A percentile compares a stretch with the other conserved stretches of the same genome.
Evolutionary conservation across 2,797 vertebrate species (phyloP).

Genomic region (Takifugu rubripes): DNA sequence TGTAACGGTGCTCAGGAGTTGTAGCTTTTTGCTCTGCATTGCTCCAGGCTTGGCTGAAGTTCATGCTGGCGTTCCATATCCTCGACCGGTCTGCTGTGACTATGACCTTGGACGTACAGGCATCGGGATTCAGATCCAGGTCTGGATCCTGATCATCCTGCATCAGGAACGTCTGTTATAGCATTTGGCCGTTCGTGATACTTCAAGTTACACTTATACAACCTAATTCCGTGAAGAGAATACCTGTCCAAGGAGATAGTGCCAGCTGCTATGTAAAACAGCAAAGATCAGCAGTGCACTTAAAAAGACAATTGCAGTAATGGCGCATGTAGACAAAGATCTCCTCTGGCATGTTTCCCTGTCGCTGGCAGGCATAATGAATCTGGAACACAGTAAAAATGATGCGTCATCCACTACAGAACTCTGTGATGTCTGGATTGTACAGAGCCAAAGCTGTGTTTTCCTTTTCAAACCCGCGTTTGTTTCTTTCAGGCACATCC

Average conservation of each 20-base stretch:
- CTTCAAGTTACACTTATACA: background rate
- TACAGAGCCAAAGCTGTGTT: no score
- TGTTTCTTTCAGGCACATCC: conserved; percentile 27
- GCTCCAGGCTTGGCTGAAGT: conserved; percentile 27
- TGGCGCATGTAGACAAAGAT: background rate
- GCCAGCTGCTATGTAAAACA: conserved; percentile 15
- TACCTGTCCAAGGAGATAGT: background rate
- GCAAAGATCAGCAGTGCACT: conserved; percentile 19
- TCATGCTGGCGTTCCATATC: conserved; percentile 5
- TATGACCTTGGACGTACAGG: conserved; percentile 20
- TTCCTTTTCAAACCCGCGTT: no score
- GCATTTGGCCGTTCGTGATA: background rate
- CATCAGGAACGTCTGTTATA: background rate
- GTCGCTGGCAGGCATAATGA: conserved; percentile 16
- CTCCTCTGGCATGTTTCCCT: conserved; percentile 1
- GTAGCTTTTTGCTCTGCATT: conserved; percentile 7
- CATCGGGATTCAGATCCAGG: background rate
- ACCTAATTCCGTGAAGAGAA: background rate
- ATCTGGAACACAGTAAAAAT: conserved; percentile 19
- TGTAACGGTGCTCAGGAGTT: conserved; percentile 24
- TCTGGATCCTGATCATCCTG: conserved; percentile 5
- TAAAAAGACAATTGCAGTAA: conserved; percentile 17
- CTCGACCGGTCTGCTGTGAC: conserved; percentile 15
- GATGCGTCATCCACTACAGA: no score
- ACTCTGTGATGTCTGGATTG: background rate